Evolutionary conservation across 2,113 vertebrate species (phyloP).

Genomic region (Galeopterus variegatus): DNA sequence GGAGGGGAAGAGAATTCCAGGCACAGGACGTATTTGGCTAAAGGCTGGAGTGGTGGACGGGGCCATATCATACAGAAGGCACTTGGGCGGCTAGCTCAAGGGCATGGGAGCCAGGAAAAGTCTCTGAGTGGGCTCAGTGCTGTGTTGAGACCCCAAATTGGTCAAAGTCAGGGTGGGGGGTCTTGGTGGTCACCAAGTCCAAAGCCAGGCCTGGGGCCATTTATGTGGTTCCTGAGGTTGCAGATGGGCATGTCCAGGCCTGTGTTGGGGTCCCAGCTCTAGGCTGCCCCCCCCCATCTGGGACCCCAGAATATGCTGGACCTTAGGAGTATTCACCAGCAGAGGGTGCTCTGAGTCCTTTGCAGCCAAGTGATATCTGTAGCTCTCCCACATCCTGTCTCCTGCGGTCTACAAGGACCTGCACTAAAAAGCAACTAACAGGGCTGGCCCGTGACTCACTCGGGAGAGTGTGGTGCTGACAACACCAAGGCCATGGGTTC

Average conservation of each 20-base stretch:
- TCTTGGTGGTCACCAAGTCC: not conserved
- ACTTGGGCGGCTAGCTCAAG: not conserved
- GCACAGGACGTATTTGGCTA: not conserved
- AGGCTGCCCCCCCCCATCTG: not conserved
- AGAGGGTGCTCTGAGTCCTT: not conserved
- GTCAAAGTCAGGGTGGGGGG: not conserved
- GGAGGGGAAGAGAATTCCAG: not conserved
- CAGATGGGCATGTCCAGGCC: no score
- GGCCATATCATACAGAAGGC: not conserved
- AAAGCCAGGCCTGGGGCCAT: not conserved
- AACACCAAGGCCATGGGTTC: no score
- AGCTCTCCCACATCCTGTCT: no score
- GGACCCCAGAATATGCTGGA: not conserved
- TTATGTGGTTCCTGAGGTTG: not conserved
- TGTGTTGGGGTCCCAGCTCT: not conserved
- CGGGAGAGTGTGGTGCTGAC: no score
- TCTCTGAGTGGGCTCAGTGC: not conserved
- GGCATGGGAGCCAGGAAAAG: not conserved
- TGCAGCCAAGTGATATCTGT: not conserved
- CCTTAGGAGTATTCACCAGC: not conserved
- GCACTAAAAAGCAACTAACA: not conserved
- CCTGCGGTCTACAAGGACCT: not conserved
- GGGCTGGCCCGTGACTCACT: no score
- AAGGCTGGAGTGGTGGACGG: not conserved
- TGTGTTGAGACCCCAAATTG: not conserved